Base-by-base conservation (phyloP, 37 sponge, comb jelly and placozoan genomes). In the Agelas oroides region DNA sequence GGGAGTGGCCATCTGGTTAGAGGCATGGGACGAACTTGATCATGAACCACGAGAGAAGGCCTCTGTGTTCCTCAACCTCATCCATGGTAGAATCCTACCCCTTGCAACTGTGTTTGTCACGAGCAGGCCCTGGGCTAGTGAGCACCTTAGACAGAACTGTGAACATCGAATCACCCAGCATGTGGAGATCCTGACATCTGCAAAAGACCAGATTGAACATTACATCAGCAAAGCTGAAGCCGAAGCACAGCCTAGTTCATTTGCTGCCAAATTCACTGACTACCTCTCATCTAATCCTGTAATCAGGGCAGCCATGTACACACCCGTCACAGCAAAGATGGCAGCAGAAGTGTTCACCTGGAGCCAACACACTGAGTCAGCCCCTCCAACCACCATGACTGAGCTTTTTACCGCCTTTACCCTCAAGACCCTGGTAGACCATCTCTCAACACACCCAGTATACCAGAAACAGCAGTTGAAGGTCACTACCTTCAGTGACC, bases 11-110 rank as follows among this genome's bases (percentile, higher is more conserved):
- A 23, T 84, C 17, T 25, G 74, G 11, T 57, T 84, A 23, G 84
- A 84, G 24, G 84, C 75, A 15, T 75, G 62, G 61, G 84, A 84
- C 66, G 84, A 84, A 35, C 62, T 84, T n/a, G 58, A 69, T 15
- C 11, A 25, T 18, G 12, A 21, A 12, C 17, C 28, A 18, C 55
- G 35, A 34, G 70, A 69, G 21, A 68, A 31, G 16, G 36, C 40
- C 19, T 80, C 70, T 1, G 21, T 84, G 17, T 21, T 75, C 41
- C 25, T 75, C 20, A 27, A 36, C 28, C 65, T 84, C 21, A 64
- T 84, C 13, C 40, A 52, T 24, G 84, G 84, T 8, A 32, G 16
- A 5, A 32, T 41, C 56, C 75, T 84, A 33, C 76, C 84, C 11
- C 17, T n/a, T 19, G 53, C 54, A 1, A 63, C 65, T 31, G 35